phyloP scores from a whole-genome alignment of 1,140 invertebrate genomes.

The Alviniconcha marisindica region DNA sequence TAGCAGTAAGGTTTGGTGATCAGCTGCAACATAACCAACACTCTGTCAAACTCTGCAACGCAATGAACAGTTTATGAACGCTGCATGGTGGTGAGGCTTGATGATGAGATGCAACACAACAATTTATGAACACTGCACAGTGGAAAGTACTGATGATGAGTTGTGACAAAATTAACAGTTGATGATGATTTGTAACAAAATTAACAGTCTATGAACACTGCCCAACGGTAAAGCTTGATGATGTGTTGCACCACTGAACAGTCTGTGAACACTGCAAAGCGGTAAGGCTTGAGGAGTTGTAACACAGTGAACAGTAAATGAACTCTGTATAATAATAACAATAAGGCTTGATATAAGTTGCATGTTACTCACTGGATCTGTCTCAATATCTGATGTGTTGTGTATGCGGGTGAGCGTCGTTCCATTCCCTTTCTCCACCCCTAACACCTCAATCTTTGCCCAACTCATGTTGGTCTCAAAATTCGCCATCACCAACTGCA shows the following conservation, averaged over 20 bases:
- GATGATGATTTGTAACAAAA: slow-evolving; percentile 69
- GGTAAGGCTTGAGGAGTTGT: too few relatives aligned
- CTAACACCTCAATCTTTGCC: slow-evolving; percentile 83
- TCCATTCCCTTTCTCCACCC: slow-evolving; percentile 82
- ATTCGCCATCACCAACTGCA: slow-evolving; percentile 79
- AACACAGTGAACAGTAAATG: too few relatives aligned
- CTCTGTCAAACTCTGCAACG: background rate
- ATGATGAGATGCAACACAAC: too few relatives aligned
- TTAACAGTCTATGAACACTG: background rate
- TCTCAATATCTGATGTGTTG: slow-evolving; percentile 77
- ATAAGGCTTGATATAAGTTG: too few relatives aligned
- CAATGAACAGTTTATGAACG: background rate
- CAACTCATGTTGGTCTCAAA: slow-evolving; percentile 84
- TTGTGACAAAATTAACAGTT: too few relatives aligned
- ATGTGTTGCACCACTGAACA: too few relatives aligned
- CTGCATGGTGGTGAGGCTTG: background rate
- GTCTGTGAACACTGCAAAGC: too few relatives aligned
- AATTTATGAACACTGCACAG: slow-evolving; percentile 87
- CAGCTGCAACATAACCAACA: too few relatives aligned
- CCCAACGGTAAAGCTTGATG: background rate
- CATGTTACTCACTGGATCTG: slow-evolving; percentile 63
- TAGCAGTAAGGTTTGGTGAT: slow-evolving; percentile 82
- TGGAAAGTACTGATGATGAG: slow-evolving; percentile 81
- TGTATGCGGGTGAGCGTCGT: slow-evolving; percentile 76
- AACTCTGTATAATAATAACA: too few relatives aligned